Base-by-base conservation (phyloP, 2,888 invertebrate species). In the Xanthostigma xanthostigma region DNA sequence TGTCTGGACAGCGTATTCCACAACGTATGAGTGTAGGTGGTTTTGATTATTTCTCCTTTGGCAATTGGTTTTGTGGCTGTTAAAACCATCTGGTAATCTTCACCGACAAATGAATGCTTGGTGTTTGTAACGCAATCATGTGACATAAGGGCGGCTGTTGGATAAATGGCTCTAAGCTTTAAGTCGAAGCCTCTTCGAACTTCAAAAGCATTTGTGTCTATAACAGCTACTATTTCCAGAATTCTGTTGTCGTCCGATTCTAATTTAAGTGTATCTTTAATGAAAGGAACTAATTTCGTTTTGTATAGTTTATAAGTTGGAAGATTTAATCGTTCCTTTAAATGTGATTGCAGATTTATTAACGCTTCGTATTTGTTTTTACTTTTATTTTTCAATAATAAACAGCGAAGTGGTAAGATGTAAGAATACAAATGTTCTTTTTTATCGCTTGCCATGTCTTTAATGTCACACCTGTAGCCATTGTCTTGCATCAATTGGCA, bases 91-190 rank as follows among this genome's bases (percentile, higher is more conserved):
- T 73, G 67, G 62, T 73, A 71, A 43, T 77, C 72, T 11, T 76
- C 73, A 46, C 76, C 77, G 40, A 71, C 56, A 57, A 80, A 81
- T 36, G 76, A 70, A 60, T 85, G 84, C 44, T 78, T 72, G 1
- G 84, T 81, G 59, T 86, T 86, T 27, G 84, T 77, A 52, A 69
- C 72, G 60, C 86, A 86, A 57, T 79, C 78, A 60, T 86, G 86
- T 46, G 81, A 74, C 64, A 84, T 73, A 72, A 85, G 76, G 8
- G 81, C 74, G 0, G 79, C 77, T 47, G 72, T 73, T 1, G 79
- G 71, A 61, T 79, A 86, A 49, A 86, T 62, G 44, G 76, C 80
- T 50, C 82, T 68, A 27, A 78, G 66, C 55, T 74, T 75, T 36
- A 69, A 68, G 4, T 66, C 54, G 42, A 69, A 67, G 40, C 67